A percentile compares a stretch with the other conserved stretches of the same genome.
Conservation (phyloP, 2,797 vertebrate species). For the Acanthopagrus latus region DNA sequence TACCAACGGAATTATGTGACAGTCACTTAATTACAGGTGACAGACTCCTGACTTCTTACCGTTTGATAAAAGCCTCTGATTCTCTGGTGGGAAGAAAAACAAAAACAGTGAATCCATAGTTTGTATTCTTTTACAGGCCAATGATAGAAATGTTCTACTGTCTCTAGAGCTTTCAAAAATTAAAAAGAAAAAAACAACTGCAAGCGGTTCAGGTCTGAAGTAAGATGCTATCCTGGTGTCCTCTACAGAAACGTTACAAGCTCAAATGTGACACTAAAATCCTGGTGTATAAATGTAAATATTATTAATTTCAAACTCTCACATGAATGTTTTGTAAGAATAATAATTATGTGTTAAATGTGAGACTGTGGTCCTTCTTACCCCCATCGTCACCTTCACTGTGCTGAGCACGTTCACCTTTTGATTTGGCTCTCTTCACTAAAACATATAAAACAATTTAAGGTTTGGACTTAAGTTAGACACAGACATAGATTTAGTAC, state of each 20-base stretch:
- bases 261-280: background rate
- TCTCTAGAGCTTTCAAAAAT: background rate
- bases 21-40: background rate
- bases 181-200: background rate
- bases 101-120: background rate
- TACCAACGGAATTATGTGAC: fast-evolving
- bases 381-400: background rate
- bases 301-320: background rate
- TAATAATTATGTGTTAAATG: background rate
- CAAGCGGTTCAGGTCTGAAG: too few species aligned
- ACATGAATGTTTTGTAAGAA: background rate
- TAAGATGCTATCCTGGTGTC: background rate
- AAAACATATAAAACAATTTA: constrained; percentile 1
- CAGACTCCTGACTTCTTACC: constrained; percentile 8
- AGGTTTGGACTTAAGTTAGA: background rate
- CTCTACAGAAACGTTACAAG: background rate
- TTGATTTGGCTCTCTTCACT: background rate
- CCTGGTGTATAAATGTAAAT: background rate
- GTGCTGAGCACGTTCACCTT: too few species aligned
- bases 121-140: background rate
- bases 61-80: fast-evolving
- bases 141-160: background rate
- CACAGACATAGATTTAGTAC: background rate
- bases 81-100: constrained; percentile 13
- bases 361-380: constrained; percentile 34